Conservation (phyloP, 2,797 vertebrate genomes). For the Helicolenus hilgendorfi region DNA sequence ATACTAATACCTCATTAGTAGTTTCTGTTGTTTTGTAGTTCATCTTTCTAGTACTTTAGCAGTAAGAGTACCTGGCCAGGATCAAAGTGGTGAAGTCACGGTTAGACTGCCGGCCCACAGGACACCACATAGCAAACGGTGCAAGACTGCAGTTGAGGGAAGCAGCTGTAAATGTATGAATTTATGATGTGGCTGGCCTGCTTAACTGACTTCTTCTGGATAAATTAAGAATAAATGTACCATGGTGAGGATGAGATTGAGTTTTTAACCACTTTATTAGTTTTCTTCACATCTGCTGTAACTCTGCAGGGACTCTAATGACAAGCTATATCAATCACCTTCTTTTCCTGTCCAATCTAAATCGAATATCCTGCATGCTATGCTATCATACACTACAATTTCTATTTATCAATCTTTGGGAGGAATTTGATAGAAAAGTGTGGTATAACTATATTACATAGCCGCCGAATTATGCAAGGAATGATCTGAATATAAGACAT, state of each 20-base stretch:
- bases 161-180: background rate
- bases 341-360: background rate
- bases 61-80: background rate
- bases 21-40: background rate
- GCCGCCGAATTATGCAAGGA: background rate
- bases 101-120: background rate
- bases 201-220: background rate
- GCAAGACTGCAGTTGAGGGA: background rate
- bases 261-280: constrained; percentile 15
- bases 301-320: background rate
- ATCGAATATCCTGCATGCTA: background rate
- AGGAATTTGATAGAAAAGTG: background rate
- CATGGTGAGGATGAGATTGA: background rate
- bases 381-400: background rate
- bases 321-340: background rate
- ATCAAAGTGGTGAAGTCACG: background rate
- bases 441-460: background rate
- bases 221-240: constrained; percentile 15
- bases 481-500: background rate
- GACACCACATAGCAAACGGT: background rate
- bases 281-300: constrained; percentile 2
- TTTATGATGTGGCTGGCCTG: background rate
- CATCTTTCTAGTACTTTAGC: background rate
- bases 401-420: background rate
- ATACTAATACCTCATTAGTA: too few relatives aligned